Evolutionary conservation across 2,888 invertebrate genomes (phyloP).

Genomic region (Pinctada fucata): DNA sequence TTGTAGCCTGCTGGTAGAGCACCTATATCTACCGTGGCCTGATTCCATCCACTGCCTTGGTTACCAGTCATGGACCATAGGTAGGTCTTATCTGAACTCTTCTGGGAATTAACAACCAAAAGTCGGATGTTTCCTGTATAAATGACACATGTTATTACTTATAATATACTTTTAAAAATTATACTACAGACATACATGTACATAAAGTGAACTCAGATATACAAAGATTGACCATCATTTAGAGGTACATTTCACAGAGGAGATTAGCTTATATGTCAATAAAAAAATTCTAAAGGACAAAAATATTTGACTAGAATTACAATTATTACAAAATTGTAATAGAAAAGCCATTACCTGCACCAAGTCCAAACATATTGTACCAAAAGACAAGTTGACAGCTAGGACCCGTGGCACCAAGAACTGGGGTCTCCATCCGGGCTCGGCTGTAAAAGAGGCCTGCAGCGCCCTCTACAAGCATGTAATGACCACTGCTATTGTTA

Average conservation of each 20-base stretch:
- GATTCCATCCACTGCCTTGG: slow-evolving; percentile 69
- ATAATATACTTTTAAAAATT: neutral
- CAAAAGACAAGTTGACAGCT: slow-evolving; percentile 70
- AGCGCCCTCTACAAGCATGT: slow-evolving; percentile 63
- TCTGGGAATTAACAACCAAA: slow-evolving; percentile 52
- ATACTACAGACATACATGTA: neutral
- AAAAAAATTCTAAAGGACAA: too few species aligned
- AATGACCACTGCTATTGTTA: slow-evolving; percentile 57
- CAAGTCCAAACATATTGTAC: slow-evolving; percentile 71
- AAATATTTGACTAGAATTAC: too few species aligned
- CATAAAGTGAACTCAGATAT: neutral
- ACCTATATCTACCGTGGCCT: slow-evolving; percentile 66
- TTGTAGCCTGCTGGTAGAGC: slow-evolving; percentile 62
- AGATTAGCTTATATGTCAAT: too few species aligned
- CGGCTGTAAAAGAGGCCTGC: slow-evolving; percentile 58
- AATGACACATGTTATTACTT: neutral
- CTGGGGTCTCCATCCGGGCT: slow-evolving; percentile 63
- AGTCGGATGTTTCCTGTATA: slow-evolving; percentile 57
- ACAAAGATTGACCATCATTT: neutral
- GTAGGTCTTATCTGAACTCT: slow-evolving; percentile 46
- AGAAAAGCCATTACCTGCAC: slow-evolving; percentile 49
- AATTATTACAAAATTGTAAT: too few species aligned
- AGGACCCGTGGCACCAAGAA: slow-evolving; percentile 63
- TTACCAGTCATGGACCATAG: slow-evolving; percentile 64
- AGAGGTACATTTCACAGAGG: too few species aligned